Evolutionary conservation across 2,113 vertebrate species (phyloP).

Genomic region (Steatornis caripensis): DNA sequence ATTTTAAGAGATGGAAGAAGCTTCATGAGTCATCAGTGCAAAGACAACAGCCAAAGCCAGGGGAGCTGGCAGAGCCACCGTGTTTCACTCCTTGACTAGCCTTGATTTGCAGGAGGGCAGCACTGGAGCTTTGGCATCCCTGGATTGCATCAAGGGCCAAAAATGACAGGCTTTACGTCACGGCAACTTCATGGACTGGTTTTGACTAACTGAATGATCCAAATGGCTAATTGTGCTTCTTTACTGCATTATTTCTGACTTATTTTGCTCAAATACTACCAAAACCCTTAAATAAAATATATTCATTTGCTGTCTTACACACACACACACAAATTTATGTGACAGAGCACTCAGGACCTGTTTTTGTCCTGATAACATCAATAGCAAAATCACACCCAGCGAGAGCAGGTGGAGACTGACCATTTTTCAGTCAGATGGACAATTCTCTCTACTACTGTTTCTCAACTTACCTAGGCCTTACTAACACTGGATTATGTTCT

Average conservation of each 20-base stretch:
- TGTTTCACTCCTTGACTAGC: not conserved
- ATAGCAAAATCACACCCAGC: not conserved
- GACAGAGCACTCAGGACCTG: not conserved
- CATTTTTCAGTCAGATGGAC: not conserved
- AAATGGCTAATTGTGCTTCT: not conserved
- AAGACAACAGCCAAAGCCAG: not conserved
- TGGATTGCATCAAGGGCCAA: not conserved
- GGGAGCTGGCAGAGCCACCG: not conserved
- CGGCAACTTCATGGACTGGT: not conserved
- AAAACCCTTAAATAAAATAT: not conserved
- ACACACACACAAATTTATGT: not conserved
- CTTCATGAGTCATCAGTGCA: not conserved
- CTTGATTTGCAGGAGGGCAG: not conserved
- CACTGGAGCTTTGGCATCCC: not conserved
- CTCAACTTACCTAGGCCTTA: not conserved
- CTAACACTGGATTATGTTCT: not conserved
- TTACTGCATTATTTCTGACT: not conserved
- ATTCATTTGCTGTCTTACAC: not conserved
- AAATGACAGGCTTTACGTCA: not conserved
- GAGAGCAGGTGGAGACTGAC: not conserved
- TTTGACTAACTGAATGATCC: not conserved
- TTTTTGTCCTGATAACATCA: not conserved
- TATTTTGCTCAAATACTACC: fast-evolving
- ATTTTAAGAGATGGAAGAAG: not conserved
- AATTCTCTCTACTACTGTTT: not conserved